Percentiles rank a stretch among this genome's conserved stretches.
phyloP scores from a whole-genome alignment of 2,888 invertebrate species.

The Drosophila incognita region DNA sequence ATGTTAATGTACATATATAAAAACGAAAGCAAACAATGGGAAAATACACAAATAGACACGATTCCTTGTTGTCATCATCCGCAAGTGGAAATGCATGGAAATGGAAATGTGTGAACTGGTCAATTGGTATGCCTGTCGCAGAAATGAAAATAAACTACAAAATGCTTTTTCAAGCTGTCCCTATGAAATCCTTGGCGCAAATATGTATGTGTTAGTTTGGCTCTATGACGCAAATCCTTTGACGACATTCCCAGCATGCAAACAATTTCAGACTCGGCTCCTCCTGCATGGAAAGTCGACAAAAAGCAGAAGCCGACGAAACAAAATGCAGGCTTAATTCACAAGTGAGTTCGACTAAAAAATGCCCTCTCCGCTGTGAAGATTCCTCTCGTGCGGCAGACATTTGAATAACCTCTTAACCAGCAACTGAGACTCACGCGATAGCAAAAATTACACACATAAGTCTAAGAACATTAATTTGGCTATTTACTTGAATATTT shows the following conservation, averaged over 20 bases:
- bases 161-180: constrained; percentile 50
- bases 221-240: constrained; percentile 56
- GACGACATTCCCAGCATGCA: constrained; percentile 47
- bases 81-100: not conserved
- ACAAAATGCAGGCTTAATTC: not conserved
- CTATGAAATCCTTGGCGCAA: constrained; percentile 22
- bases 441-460: too few species aligned
- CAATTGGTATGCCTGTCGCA: constrained; percentile 31
- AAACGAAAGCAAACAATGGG: not conserved
- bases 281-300: constrained; percentile 34
- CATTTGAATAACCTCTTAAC: not conserved
- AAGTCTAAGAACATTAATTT: too few species aligned
- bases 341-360: not conserved
- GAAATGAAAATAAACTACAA: constrained; percentile 33
- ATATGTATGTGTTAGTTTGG: constrained; percentile 11
- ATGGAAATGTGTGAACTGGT: not conserved
- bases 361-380: not conserved
- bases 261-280: constrained; percentile 30
- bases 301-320: constrained; percentile 35
- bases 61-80: not conserved
- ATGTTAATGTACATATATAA: not conserved
- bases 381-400: not conserved
- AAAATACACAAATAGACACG: not conserved
- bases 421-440: not conserved
- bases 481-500: too few species aligned